phyloP scores from a whole-genome alignment of 2,113 vertebrate species.

The Perognathus longimembris region DNA sequence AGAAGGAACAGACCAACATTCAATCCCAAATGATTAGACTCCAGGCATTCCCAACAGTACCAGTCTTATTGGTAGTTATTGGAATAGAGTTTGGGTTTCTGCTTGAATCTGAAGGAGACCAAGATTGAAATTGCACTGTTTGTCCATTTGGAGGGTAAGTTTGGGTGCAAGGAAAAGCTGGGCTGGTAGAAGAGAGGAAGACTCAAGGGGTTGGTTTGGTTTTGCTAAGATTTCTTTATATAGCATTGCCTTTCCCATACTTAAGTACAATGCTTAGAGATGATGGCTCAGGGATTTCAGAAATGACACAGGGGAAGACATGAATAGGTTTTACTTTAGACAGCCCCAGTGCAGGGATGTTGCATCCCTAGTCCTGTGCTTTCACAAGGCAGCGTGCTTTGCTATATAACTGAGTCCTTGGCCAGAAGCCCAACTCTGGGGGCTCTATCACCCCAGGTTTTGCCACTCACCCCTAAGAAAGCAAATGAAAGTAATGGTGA shows the following conservation, averaged over 20 bases:
- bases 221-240: slow-evolving; percentile 13
- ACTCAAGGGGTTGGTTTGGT: background rate
- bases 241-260: background rate
- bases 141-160: background rate
- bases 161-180: background rate
- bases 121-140: background rate
- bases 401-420: too few relatives aligned
- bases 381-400: background rate
- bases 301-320: background rate
- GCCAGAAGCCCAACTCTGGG: too few relatives aligned
- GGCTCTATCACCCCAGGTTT: too few relatives aligned
- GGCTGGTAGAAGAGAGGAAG: background rate
- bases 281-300: background rate
- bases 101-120: background rate
- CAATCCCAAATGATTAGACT: background rate
- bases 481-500: background rate
- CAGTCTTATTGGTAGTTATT: background rate
- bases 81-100: background rate
- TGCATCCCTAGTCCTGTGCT: background rate
- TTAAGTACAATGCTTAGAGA: background rate
- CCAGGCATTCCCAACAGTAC: background rate
- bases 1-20: background rate
- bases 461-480: too few relatives aligned
- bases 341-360: background rate
- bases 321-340: background rate